Base-by-base conservation (phyloP, 1,140 invertebrate species). In the Diabrotica undecimpunctata region DNA sequence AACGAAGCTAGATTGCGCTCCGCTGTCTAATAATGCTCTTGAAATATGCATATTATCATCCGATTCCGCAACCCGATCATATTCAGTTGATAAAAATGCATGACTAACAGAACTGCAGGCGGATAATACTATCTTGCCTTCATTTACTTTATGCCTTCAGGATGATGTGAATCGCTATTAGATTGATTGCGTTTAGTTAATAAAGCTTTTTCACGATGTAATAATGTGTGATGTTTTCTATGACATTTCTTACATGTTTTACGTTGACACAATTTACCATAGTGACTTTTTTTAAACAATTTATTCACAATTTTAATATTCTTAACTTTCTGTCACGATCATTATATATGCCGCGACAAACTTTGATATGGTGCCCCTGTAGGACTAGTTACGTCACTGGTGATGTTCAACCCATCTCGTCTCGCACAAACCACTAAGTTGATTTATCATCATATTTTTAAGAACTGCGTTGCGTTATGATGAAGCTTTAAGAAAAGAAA, bases 231-330 rank as follows among this genome's bases (percentile, higher is more conserved):
- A 38, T 62, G 61, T 35, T 54, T 35, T n/a, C 6, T 7, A 38
- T 5, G 10, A 13, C 61, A 62, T 38, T 35, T 54, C 37, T 8
- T 53, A 52, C 61, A 62, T 35, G 13, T 5, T 2, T 12, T 14
- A 10, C 7, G 14, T 7, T 36, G 12, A 12, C 61, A 62, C 8
- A 25, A 7, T 5, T 53, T 54, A n/a, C 12, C 10, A 8, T 0
- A 37, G 38, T 62, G 50, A 37, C 51, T 25, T 14, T 3, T 62
- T 62, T 35, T 53, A 62, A 25, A 54, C 61, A 62, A 38, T 62
- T 62, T 5, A 11, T 54, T 25, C 61, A 62, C 7, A 54, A 37
- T 52, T 62, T 54, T 6, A 54, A 54, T 54, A 35, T 38, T 1
- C 38, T 54, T 54, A 38, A 50, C 36, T 54, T 62, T 13, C 35